Evolutionary conservation across 1,140 invertebrate species (phyloP), one percentile per base, ranked within the genome.

Genomic region (Holotrichia oblita): DNA sequence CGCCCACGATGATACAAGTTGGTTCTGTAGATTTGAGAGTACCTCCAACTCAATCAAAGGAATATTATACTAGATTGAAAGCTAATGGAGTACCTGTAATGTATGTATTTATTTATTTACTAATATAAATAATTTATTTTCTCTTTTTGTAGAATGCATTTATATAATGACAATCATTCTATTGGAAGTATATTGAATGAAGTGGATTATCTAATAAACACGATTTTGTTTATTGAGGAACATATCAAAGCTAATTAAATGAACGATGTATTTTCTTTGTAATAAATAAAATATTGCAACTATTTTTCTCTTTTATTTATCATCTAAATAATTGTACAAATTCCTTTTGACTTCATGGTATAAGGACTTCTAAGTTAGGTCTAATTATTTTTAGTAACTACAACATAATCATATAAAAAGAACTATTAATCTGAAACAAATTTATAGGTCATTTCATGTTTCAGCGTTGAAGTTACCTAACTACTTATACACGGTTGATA

Each of bases 11-110:
- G 9, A 84, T 98, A 6, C 90, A 94, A 83, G 86, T 98, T 72
- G 97, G 96, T 2, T 91, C 91, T 34, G 94, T 93, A 82, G 97
- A 98, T 88, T 87, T 93, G 41, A 87, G 97, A 55, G 96, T 98
- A 6, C 94, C 95, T 12, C 87, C 90, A n/a, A 90, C 89, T 84
- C 95, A 96, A 87, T 93, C 93, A 0, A 87, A 92, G 74, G 88
- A 93, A 82, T 95, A 92, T 87, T 93, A 93, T 81, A 87, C 91
- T 80, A 87, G 90, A 78, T 85, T 94, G 40, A 91, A 91, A 79
- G 91, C 91, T 0, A 92, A 92, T 79, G 82, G 81, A 0, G 78
- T 84, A 14, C 79, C 69, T 75, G 82, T 84, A 17, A 82, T 59
- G 84, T 85, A 78, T 80, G 79, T 81, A 55, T n/a, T 55, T 34